Conservation (phyloP, 2,113 vertebrate genomes). For the Micronycteris hirsuta region DNA sequence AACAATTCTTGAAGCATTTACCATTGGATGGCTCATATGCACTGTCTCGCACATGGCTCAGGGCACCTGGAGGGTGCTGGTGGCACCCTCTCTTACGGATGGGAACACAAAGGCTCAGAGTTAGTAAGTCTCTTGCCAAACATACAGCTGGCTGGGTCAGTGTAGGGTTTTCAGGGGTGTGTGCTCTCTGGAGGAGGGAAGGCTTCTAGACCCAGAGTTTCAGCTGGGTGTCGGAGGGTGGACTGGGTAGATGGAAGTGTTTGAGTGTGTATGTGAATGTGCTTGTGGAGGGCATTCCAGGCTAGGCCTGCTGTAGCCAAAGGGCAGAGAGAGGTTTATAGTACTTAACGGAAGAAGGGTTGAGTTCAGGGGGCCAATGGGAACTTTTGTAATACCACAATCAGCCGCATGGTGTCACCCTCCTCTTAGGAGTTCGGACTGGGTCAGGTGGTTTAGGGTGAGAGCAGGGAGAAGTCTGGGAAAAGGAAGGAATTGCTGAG, state of each 20-base stretch:
- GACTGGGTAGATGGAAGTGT: not conserved
- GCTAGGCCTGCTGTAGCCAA: not conserved
- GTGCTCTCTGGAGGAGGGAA: not conserved
- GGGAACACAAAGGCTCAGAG: not conserved
- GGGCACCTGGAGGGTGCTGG: too few relatives aligned
- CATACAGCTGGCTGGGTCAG: not conserved
- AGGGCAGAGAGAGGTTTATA: not conserved
- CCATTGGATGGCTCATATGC: accelerated
- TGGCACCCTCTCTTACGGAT: not conserved
- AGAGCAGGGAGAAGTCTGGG: not conserved
- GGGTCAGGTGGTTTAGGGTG: not conserved
- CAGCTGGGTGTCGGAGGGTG: not conserved
- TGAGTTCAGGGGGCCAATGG: not conserved
- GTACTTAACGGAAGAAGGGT: not conserved
- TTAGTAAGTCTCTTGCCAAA: not conserved
- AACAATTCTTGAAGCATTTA: not conserved
- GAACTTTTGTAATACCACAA: constrained; percentile 10
- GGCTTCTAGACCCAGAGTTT: not conserved
- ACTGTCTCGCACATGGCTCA: not conserved
- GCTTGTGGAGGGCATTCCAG: not conserved
- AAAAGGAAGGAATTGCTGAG: not conserved
- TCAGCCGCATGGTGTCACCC: constrained; percentile 36
- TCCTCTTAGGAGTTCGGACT: not conserved
- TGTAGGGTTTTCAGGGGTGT: not conserved
- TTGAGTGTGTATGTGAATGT: too few relatives aligned